Base-by-base conservation (phyloP, 2,888 invertebrate genomes). In the Anthoptus insignis region DNA sequence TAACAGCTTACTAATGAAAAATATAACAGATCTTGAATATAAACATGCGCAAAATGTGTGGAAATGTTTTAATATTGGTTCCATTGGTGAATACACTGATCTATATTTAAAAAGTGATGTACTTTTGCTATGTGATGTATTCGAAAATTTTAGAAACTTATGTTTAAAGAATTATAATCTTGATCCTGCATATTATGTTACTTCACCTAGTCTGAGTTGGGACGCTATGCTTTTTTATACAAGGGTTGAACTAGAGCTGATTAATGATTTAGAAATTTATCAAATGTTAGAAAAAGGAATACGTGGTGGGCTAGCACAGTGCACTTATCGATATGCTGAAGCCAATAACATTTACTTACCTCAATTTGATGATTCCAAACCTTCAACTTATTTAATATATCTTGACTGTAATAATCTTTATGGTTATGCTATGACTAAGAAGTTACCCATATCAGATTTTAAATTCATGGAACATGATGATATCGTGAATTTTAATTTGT, bases 391-490 rank as follows among this genome's bases (percentile, higher is more conserved):
- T 32, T 53, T 53, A 32, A 16, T 53, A 29, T 53, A 53, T 53
- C 9, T 53, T 9, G 32, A 32, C n/a, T 53, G 53, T 32, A 53
- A 53, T 32, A 53, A 32, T 32, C 16, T 53, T 14, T 53, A 53
- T 32, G 53, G 53, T n/a, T 53, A 63, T 50, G 68, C 70, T 19
- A 69, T 72, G 72, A 66, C 54, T n/a, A 56, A 68, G 24, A 56
- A 66, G 11, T 22, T 70, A 24, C 70, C 70, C n/a, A 21, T 61
- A 22, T 61, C 68, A 47, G 66, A 66, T 21, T 72, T 70, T 21
- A 57, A 34, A 39, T 66, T 66, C 42, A 34, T 66, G 19, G 29
- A 21, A 24, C 16, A 49, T 14, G 16, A 58, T 8, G 66, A 70
- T 66, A 64, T 69, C 42, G 49, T 39, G n/a, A 13, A 21, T 11